Evolutionary conservation across 2,797 vertebrate genomes (phyloP), one percentile per base, ranked within the genome.

Genomic region (Brotula barbata): DNA sequence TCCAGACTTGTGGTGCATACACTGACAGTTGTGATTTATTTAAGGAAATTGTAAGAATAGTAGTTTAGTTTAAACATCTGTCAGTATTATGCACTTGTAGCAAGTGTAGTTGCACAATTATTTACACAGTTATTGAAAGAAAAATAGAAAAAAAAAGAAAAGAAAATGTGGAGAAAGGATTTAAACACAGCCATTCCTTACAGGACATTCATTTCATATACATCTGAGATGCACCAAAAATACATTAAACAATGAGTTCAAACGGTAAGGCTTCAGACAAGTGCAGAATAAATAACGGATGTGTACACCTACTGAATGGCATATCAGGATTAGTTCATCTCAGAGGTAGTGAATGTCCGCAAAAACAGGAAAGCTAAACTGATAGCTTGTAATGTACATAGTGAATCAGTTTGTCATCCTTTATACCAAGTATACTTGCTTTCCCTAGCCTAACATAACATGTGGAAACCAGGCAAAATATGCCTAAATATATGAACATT

Each of bases 311-410:
- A 55, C 64, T 82, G 52, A 73, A 65, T 81, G 73, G 67, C 61
- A 42, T 79, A 70, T 71, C 71, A 77, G 87, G 77, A 83, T 75
- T 75, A 76, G 73, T 85, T 85, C 65, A 82, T 87, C 85, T 83
- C 78, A 75, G 91, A 93, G 91, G 91, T 92, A 93, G 92, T 88
- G 80, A 84, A 88, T 83, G 69, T 82, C 78, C 75, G 78, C 74
- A 66, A 87, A 77, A 73, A 85, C 61, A 90, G 47, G 2, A 61
- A 54, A 80, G 53, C 64, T 54, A 64, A 75, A 78, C 63, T 80
- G 63, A 74, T 62, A 53, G 69, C 51, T 72, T 69, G 50, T 62
- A 70, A 20, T 47, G 33, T 56, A 73, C 34, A 69, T 76, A 64
- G 70, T 39, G 31, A 17, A 54, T 65, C 9, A 36, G n/a, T n/a